Base-by-base conservation (phyloP, 1,140 invertebrate genomes). In the Globodera ellingtonae region DNA sequence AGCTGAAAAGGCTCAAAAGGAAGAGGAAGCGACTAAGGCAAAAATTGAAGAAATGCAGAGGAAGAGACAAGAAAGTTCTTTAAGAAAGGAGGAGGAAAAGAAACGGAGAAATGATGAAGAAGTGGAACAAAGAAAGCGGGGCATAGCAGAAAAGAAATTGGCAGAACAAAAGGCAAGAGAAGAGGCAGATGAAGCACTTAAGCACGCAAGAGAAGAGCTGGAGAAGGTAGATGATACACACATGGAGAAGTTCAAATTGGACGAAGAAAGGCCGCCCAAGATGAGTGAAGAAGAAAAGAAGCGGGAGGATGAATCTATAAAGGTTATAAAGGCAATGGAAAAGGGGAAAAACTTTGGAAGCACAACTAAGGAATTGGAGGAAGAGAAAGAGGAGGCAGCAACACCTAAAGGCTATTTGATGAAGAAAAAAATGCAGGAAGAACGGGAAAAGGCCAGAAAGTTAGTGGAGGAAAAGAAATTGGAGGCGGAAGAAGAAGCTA, bases 191-290 rank as follows among this genome's bases (percentile, higher is more conserved):
- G 65, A 56, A 18, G 65, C 75, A 18, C 47, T 50, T 47, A 77
- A 67, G n/a, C 66, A 48, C 52, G 65, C 75, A 5, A 35, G 50
- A 50, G 65, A 67, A 59, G 75, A 67, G 24, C 56, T 47, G 35
- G 52, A 62, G 56, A 62, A 21, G 1, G 73, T 62, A 56, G 48
- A 62, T 56, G 48, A 62, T 56, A 59, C 50, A 6, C 18, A n/a
- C 46, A 46, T 75, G 18, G n/a, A 75, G 46, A 75, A 75, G 65
- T 75, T 21, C n/a, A 46, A 62, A 18, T 47, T 75, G n/a, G 73
- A 75, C 3, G 73, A 75, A 7, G 73, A 75, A 75, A 56, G 3
- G 47, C 50, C 48, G 6, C 56, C 56, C 3, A 18, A 21, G 56
- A 18, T 47, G 35, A 35, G 35, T 0, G 46, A 59, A 8, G n/a